These are phyloP conservation scores for Caradrina clavipalpis DNA, from an alignment of 2,888 invertebrate species.

Conservation along the genomic window DNA sequence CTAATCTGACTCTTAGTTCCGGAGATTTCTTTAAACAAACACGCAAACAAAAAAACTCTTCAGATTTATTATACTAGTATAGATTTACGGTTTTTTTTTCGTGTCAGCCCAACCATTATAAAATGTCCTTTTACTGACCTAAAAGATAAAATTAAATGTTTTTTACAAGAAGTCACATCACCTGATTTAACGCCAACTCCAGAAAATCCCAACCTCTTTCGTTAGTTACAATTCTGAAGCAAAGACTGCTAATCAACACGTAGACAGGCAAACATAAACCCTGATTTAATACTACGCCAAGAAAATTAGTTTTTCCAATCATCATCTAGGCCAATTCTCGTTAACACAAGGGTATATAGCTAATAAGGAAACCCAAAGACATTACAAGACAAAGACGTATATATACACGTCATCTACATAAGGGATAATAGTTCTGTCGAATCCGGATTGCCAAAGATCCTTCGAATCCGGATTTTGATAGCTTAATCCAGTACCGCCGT, in stretches of 20 bases:
- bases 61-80: too few relatives aligned
- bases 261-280: not conserved
- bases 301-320: conserved; percentile 55
- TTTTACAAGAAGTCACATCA: too few relatives aligned
- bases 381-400: conserved; percentile 38
- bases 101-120: too few relatives aligned
- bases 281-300: not conserved
- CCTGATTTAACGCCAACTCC: too few relatives aligned
- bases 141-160: too few relatives aligned
- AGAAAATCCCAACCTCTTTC: not conserved
- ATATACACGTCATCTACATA: conserved; percentile 36
- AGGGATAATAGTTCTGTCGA: conserved; percentile 29
- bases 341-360: conserved; percentile 36
- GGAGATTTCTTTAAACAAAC: too few relatives aligned
- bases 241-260: not conserved
- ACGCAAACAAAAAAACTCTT: too few relatives aligned
- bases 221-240: not conserved
- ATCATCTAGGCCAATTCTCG: conserved; percentile 23
- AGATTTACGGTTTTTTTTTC: not conserved
- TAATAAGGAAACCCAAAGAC: conserved; percentile 38
- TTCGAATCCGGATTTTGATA: conserved; percentile 48
- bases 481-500: conserved; percentile 52
- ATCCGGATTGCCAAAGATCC: conserved; percentile 41
- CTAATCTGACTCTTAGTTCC: too few relatives aligned
- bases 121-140: too few relatives aligned